Evolutionary conservation across 2,888 invertebrate species (phyloP), one percentile per base, ranked within the genome.

Genomic region (Lottia scabra): DNA sequence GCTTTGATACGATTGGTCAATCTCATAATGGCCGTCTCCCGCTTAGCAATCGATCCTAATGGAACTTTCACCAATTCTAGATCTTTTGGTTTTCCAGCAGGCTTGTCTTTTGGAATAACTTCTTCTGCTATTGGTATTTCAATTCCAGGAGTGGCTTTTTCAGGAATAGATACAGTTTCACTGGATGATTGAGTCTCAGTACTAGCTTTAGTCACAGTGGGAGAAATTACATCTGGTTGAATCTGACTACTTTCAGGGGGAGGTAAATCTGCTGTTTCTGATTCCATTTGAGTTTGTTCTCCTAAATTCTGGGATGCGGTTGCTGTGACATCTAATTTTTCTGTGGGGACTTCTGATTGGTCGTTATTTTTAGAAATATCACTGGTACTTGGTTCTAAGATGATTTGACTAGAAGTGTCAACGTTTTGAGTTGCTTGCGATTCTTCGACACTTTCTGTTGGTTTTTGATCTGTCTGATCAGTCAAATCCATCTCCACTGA

Each of bases 1-100:
- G 95, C 94, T 94, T 97, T 97, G 72, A 99, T 96, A 86, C 98
- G 93, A 74, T 99, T 99, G 74, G 96, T 96, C 73, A 99, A 92
- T 80, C 98, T 92, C 87, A 99, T 93, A 89, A 99, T 86, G 26
- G 87, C 85, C 0, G 85, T 83, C 72, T 88, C 87, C 63, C 85
- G 75, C 74, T 85, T 85, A 62, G 72, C 71, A 26, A 38, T 72
- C 10, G 73, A 65, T 0, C 74, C 74, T 46, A 75, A 68, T 26
- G 75, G 80, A 19, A 81, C 72, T 27, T 74, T 68, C 38, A 78
- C 71, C 46, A 79, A 66, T 45, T 76, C 79, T 13, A 77, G 62
- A 2, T 71, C 38, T 13, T 19, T 75, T 5, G 45, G 44, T 15
- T 65, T 44, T 13, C 23, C 16, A 6, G n/a, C 16, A 16, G 19